A percentile compares a stretch with the other conserved stretches of the same genome.
Evolutionary conservation across 2,888 invertebrate species (phyloP).

Genomic region (Ptycholaimellus sp.): DNA sequence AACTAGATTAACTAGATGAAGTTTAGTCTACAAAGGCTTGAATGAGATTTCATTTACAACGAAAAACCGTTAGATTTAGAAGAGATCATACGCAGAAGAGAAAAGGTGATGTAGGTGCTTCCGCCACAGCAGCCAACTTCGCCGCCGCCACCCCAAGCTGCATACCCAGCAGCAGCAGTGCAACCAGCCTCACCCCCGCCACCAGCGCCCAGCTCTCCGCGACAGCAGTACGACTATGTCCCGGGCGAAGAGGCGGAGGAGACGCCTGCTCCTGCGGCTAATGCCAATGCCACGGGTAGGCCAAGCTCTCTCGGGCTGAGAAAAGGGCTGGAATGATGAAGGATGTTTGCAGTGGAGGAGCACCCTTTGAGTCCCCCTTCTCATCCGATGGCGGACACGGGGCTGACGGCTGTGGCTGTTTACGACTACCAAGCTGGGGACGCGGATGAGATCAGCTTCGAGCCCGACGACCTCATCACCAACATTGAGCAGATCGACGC

Average conservation of each 20-base stretch:
- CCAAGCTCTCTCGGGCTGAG: not conserved
- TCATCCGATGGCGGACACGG: conserved; percentile 5
- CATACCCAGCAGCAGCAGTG: conserved; percentile 2
- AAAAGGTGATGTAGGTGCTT: too few relatives aligned
- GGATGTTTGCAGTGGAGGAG: not conserved
- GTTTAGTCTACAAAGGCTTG: too few relatives aligned
- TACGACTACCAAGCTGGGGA: conserved; percentile 86
- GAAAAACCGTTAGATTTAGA: too few relatives aligned
- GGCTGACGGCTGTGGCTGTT: conserved; percentile 43
- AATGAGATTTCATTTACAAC: too few relatives aligned
- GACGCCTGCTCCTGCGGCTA: too few relatives aligned
- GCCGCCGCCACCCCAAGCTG: not conserved
- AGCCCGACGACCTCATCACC: too few relatives aligned
- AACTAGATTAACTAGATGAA: too few relatives aligned
- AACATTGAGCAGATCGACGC: too few relatives aligned
- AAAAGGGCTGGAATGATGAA: not conserved
- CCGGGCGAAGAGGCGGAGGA: conserved; percentile 5
- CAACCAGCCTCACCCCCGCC: conserved; percentile 2
- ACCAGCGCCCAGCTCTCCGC: conserved; percentile 2
- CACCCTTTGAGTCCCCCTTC: conserved; percentile 7
- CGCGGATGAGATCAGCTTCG: too few relatives aligned
- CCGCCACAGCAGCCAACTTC: too few relatives aligned
- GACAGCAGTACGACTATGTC: conserved; percentile 7
- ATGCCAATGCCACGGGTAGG: conserved; percentile 1
- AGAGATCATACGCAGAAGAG: too few relatives aligned